These are phyloP conservation scores for Dicaeum eximium DNA, from an alignment of 2,113 vertebrate genomes.

Conservation along the genomic window DNA sequence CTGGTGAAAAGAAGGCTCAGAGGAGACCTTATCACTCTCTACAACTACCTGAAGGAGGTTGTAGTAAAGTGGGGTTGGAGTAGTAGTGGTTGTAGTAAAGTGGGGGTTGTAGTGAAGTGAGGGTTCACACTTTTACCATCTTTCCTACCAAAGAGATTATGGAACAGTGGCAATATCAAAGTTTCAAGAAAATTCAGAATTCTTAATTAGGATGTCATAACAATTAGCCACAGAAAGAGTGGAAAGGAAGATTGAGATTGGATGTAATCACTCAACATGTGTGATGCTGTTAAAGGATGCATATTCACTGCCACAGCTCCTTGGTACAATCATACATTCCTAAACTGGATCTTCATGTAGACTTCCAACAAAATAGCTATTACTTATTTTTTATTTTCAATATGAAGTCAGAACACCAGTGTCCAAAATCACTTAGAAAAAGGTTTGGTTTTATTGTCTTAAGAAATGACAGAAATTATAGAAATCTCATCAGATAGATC, in stretches of 20 bases:
- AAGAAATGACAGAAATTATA: not conserved
- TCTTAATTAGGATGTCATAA: not conserved
- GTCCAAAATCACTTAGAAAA: not conserved
- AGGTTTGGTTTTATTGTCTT: not conserved
- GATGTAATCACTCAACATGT: not conserved
- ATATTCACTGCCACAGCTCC: not conserved
- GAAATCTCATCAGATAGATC: not conserved
- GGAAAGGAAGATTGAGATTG: not conserved
- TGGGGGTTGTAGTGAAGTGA: too few relatives aligned
- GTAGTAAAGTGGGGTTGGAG: too few relatives aligned
- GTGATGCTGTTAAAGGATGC: not conserved
- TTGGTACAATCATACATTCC: not conserved
- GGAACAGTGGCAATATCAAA: not conserved
- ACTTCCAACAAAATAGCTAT: not conserved
- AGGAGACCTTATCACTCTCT: not conserved
- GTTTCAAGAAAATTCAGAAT: not conserved
- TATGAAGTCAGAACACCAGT: not conserved
- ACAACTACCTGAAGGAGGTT: not conserved
- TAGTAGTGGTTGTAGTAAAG: rapidly evolving
- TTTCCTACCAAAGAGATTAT: not conserved
- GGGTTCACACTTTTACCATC: not conserved
- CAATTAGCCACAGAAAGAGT: not conserved
- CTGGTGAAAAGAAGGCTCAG: not conserved
- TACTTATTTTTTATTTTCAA: not conserved
- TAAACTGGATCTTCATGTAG: not conserved